phyloP scores from a whole-genome alignment of 2,888 invertebrate genomes.

The Drosophila merina region DNA sequence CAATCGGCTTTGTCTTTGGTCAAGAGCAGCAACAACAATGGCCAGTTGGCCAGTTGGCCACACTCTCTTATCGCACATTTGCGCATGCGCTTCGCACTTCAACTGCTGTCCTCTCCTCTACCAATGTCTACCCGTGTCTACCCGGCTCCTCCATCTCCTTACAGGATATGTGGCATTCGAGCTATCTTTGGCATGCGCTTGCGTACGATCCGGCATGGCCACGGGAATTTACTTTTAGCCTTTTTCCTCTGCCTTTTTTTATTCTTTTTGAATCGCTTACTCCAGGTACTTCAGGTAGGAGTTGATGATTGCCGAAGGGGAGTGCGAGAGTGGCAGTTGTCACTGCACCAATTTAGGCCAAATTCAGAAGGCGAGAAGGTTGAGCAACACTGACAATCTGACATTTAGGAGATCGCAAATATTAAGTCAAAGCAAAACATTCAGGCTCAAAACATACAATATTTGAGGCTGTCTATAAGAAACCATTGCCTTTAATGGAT shows the following conservation, averaged over 20 bases:
- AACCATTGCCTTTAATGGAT: background rate
- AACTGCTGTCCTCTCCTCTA: constrained; percentile 22
- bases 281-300: constrained; percentile 17
- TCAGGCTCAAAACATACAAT: background rate
- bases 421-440: background rate
- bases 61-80: constrained; percentile 63
- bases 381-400: background rate
- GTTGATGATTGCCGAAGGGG: constrained; percentile 2
- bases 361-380: background rate
- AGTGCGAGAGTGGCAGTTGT: background rate
- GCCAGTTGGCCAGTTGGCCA: constrained; percentile 6
- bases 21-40: constrained; percentile 20
- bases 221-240: constrained; percentile 40
- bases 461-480: background rate
- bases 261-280: constrained; percentile 11
- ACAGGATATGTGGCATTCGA: constrained; percentile 53
- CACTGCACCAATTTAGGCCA: constrained; percentile 2
- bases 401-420: background rate
- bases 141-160: background rate
- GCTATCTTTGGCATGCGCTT: constrained; percentile 70
- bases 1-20: constrained; percentile 36
- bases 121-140: constrained; percentile 4
- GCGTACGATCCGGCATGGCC: constrained; percentile 46
- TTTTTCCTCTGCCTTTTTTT: constrained; percentile 6
- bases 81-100: constrained; percentile 75